Base-by-base conservation (phyloP, 2,113 vertebrate genomes). In the Perca schrenkii region DNA sequence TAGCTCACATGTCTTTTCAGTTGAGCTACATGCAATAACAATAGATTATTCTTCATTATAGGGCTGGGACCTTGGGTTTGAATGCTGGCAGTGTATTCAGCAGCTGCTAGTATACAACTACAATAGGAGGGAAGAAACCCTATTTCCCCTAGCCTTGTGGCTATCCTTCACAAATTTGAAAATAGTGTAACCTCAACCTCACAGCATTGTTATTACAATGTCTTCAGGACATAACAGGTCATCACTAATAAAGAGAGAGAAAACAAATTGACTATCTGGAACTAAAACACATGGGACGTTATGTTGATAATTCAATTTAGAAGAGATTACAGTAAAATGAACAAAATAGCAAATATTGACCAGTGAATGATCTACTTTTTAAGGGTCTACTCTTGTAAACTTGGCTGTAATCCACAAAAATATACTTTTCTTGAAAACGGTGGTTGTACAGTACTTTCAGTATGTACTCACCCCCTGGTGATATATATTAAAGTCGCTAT, bases 341-440 rank as follows among this genome's bases (percentile, higher is more conserved):
- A 98, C 95, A 96, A 97, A 97, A 97, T 96, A 97, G 95, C 95
- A 97, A 97, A 97, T 97, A 97, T 97, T 95, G 96, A 98, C 97
- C 96, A 97, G 96, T 96, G 96, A 97, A 96, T 97, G 96, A 95
- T 97, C 95, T 96, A 97, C 96, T 96, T 95, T 96, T 95, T 96
- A 96, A 96, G 96, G 97, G 98, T 96, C 95, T 98, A 92, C 95
- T 96, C 96, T 94, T 96, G 95, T 97, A 96, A 98, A 97, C 96
- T 96, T 94, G 97, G 97, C 95, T 96, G 96, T 96, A 97, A 98
- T 97, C 97, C 97, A 98, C 96, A 98, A 98, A 99, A 99, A 99
- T 98, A 98, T 96, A 98, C 94, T 96, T 98, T 97, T 96, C 91
- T 95, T 88, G 88, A 97, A 97, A 97, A 96, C 94, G 96, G 97